Evolutionary conservation across 2,797 vertebrate species (phyloP).

Genomic region (Danio albolineatus): DNA sequence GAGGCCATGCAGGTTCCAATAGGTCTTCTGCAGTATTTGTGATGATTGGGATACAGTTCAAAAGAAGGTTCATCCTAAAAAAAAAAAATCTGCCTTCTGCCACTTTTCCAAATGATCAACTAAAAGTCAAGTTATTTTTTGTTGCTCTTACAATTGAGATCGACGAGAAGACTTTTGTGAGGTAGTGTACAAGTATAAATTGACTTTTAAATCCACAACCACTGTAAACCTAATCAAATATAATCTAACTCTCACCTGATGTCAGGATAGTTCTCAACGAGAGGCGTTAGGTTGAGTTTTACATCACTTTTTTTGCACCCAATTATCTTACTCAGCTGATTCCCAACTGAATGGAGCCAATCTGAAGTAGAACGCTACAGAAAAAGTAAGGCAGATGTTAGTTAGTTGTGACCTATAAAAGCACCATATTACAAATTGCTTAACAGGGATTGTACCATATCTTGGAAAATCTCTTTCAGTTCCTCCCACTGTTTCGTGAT

Average conservation of each 20-base stretch:
- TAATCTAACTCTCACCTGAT: conserved; percentile 77
- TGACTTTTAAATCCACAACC: neutral
- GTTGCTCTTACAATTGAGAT: too few relatives aligned
- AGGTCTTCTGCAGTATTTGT: too few relatives aligned
- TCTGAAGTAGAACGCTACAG: conserved; percentile 78
- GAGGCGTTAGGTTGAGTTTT: conserved; percentile 70
- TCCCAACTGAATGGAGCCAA: conserved; percentile 82
- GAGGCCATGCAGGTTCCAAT: too few relatives aligned
- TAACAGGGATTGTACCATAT: conserved; percentile 78
- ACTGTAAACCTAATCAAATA: neutral
- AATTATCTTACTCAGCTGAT: conserved; percentile 80
- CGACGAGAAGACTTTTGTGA: too few relatives aligned
- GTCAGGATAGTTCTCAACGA: conserved; percentile 84
- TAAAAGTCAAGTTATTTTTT: too few relatives aligned
- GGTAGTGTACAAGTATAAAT: too few relatives aligned
- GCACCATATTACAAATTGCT: neutral
- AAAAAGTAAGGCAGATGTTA: conserved; percentile 19
- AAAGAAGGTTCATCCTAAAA: too few relatives aligned
- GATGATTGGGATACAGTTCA: too few relatives aligned
- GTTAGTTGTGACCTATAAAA: neutral
- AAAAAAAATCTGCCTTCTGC: too few relatives aligned
- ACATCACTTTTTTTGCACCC: conserved; percentile 77
- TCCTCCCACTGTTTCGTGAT: conserved; percentile 79
- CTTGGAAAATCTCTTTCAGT: conserved; percentile 72
- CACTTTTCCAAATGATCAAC: too few relatives aligned